Conservation (phyloP, 2,888 invertebrate species). For the Arctia plantaginis region DNA sequence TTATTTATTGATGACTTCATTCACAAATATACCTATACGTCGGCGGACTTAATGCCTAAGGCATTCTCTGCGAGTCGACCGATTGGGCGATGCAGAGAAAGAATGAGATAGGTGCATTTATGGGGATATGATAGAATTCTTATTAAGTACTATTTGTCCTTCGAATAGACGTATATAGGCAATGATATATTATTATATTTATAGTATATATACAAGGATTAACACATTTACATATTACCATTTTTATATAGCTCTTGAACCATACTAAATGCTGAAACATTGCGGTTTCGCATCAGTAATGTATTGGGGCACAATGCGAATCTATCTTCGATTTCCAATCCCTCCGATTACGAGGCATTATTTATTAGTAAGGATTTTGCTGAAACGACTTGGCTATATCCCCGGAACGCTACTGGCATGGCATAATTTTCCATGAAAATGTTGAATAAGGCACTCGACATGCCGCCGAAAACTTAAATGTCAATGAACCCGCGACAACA, state of each 20-base stretch:
- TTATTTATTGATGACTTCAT: too few species aligned
- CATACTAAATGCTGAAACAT: not conserved
- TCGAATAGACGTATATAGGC: too few species aligned
- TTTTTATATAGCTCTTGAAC: not conserved
- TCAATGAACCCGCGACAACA: not conserved
- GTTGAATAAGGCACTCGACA: not conserved
- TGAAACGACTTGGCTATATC: not conserved
- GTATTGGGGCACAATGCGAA: not conserved
- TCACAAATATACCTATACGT: too few species aligned
- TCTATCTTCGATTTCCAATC: not conserved
- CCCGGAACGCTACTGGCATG: not conserved
- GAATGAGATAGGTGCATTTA: too few species aligned
- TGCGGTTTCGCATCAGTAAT: not conserved
- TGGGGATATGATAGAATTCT: too few species aligned
- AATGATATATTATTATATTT: too few species aligned
- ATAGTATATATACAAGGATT: too few species aligned
- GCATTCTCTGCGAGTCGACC: too few species aligned
- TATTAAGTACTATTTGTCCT: too few species aligned
- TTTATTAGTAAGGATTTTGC: constrained; percentile 1
- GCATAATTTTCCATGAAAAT: constrained; percentile 1
- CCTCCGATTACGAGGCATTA: constrained; percentile 2
- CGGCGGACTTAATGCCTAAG: too few species aligned
- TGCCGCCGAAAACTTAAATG: not conserved
- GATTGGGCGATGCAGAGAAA: too few species aligned
- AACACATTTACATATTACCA: too few species aligned